phyloP scores from a whole-genome alignment of 2,797 vertebrate species.

The Menidia menidia region DNA sequence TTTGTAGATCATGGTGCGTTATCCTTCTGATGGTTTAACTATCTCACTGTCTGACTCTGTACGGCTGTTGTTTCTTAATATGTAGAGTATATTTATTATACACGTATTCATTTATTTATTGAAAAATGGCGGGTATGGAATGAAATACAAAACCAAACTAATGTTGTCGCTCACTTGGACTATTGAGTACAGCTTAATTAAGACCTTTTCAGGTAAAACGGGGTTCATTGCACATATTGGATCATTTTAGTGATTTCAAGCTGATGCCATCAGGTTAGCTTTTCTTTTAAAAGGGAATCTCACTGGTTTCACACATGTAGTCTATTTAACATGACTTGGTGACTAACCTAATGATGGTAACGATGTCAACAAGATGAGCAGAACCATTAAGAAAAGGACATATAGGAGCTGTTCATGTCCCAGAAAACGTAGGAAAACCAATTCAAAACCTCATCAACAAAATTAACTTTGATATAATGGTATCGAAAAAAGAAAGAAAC shows the following conservation, averaged over 20 bases:
- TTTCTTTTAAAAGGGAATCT: neutral
- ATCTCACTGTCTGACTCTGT: neutral
- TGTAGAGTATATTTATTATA: neutral
- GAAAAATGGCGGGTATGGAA: neutral
- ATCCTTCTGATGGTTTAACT: neutral
- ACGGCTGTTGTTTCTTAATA: neutral
- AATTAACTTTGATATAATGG: too few species aligned
- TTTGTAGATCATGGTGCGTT: constrained; percentile 39
- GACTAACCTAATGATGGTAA: too few species aligned
- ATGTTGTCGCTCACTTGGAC: neutral
- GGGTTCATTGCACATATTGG: neutral
- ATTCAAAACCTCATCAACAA: neutral
- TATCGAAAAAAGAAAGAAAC: too few species aligned
- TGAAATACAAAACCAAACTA: neutral
- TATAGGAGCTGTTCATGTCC: neutral
- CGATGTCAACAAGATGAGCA: too few species aligned
- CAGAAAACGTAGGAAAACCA: neutral
- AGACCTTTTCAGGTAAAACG: neutral
- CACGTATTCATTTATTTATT: neutral
- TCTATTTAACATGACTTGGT: too few species aligned
- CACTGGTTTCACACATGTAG: too few species aligned
- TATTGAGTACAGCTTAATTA: neutral
- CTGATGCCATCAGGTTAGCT: neutral
- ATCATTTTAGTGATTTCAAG: neutral
- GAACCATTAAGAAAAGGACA: neutral